These are phyloP conservation scores for Temnothorax rugatulus DNA, from an alignment of 2,888 invertebrate genomes.

Conservation along the genomic window DNA sequence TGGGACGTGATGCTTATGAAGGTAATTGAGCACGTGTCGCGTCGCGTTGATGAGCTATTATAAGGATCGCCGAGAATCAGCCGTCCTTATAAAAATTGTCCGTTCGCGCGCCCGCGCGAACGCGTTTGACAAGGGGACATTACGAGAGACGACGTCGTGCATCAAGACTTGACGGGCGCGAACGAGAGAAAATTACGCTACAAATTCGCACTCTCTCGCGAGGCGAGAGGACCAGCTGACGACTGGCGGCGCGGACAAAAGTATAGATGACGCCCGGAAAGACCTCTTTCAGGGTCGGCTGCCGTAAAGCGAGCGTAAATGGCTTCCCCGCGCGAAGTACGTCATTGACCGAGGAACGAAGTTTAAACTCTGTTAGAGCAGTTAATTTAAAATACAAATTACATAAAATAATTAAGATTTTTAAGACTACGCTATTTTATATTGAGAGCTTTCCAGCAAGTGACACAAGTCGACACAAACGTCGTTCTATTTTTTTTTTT, in stretches of 20 bases:
- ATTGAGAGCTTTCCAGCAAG: no score
- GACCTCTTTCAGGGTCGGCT: constrained; percentile 5
- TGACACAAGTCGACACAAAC: no score
- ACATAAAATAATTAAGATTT: background rate
- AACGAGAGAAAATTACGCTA: constrained; percentile 64
- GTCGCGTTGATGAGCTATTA: constrained; percentile 71
- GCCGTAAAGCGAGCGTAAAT: constrained; percentile 1
- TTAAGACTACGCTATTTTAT: background rate
- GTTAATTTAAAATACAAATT: background rate
- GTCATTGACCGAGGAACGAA: background rate
- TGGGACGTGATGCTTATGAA: constrained; percentile 66
- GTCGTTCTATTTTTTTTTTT: no score
- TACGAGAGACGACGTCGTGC: constrained; percentile 53
- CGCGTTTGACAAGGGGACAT: constrained; percentile 58
- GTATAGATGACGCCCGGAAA: constrained; percentile 48
- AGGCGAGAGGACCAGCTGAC: constrained; percentile 52
- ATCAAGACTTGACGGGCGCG: constrained; percentile 51
- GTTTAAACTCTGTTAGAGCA: background rate
- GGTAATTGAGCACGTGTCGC: constrained; percentile 72
- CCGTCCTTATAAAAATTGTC: constrained; percentile 64
- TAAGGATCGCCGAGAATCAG: constrained; percentile 67
- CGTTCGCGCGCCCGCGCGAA: constrained; percentile 27
- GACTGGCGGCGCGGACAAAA: constrained; percentile 35
- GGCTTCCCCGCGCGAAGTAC: background rate
- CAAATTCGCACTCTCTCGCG: constrained; percentile 69